Base-by-base conservation (phyloP, 2,797 vertebrate species). In the Phoxinus dragarum region DNA sequence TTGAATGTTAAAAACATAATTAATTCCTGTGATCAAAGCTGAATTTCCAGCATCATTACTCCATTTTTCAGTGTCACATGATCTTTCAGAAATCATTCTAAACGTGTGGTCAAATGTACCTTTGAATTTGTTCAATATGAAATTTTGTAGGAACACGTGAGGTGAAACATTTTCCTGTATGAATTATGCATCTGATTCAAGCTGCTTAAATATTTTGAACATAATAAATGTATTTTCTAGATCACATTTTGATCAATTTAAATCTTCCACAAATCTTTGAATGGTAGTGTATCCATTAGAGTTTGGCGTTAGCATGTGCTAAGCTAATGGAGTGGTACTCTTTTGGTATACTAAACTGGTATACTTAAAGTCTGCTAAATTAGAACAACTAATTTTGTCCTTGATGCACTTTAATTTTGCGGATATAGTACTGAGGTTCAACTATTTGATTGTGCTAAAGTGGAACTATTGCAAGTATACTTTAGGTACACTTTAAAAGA, bases 31-130 rank as follows among this genome's bases (percentile, higher is more conserved):
- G 27, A 34, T 34, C 9, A 31, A 42, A 72, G 44, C 44, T 31
- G 27, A 19, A 19, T 52, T 74, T 52, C 21, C 27, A 34, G 44
- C 44, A 52, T 12, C 19, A 23, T 23, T 40, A 59, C 23, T 59
- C 56, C 23, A 40, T 16, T 73, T n/a, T 47, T 16, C 16, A 5
- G 44, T 21, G 17, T 34, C 44, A 74, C 44, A 49, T 52, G 27
- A 74, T 74, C 44, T 17, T 74, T 74, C 44, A 74, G 27, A 49
- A 74, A 11, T 74, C n/a, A 31, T 27, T 72, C 14, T 47, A 72
- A 47, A 42, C 3, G 23, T 9, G 71, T 44, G 3, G 6, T 10
- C 16, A 73, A n/a, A 73, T 17, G 5, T 10, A 27, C 7, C 42
- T 49, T 73, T 73, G 54, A 56, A 36, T 54, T 11, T 1, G 1